These are phyloP conservation scores for Alouatta palliata DNA, from an alignment of 2,113 vertebrate species.

Conservation along the genomic window DNA sequence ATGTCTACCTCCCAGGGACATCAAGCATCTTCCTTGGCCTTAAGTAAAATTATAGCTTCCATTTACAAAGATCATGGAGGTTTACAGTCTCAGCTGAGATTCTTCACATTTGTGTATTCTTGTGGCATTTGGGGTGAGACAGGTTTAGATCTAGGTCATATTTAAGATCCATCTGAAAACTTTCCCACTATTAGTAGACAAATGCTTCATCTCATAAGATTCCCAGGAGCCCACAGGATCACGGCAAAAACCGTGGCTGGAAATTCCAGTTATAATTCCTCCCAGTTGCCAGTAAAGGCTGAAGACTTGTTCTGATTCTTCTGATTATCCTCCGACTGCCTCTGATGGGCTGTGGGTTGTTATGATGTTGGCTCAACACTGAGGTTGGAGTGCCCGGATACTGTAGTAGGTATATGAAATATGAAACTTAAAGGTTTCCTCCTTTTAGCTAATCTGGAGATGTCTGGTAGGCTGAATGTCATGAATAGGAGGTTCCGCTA, in stretches of 20 bases:
- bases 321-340: not conserved
- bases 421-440: not conserved
- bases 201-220: not conserved
- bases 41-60: not conserved
- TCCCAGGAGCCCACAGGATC: not conserved
- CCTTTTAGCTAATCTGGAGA: not conserved
- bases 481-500: not conserved
- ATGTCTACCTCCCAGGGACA: not conserved
- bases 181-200: not conserved
- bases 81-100: not conserved
- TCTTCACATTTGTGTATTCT: not conserved
- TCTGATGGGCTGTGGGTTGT: not conserved
- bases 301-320: not conserved
- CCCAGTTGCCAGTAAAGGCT: not conserved
- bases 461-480: not conserved
- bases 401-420: not conserved
- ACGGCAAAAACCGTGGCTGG: not conserved
- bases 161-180: not conserved
- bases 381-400: not conserved
- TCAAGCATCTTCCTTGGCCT: not conserved
- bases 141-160: not conserved
- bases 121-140: not conserved
- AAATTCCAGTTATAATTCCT: not conserved
- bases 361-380: not conserved
- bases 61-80: not conserved